A percentile compares a stretch with the other conserved stretches of the same genome.
Evolutionary conservation across 2,888 invertebrate species (phyloP).

Genomic region (Lasioglossum morio): DNA sequence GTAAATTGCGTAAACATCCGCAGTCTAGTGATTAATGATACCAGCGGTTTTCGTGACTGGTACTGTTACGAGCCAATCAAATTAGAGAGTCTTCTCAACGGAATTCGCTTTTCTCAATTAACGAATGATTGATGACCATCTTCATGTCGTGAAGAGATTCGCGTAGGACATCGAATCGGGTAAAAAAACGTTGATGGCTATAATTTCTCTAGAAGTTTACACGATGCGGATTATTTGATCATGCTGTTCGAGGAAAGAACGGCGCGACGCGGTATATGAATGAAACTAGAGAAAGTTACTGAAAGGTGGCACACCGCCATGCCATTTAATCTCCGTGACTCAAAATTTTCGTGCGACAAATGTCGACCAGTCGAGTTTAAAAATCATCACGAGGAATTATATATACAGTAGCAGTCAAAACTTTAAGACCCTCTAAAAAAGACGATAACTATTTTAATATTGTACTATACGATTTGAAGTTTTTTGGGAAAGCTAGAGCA

Average conservation of each 20-base stretch:
- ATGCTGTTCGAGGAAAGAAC: background rate
- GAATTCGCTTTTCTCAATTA: background rate
- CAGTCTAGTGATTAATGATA: background rate
- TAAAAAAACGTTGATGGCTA: background rate
- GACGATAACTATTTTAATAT: no score
- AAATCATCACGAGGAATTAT: conserved; percentile 16
- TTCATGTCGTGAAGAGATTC: background rate
- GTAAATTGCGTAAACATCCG: no score
- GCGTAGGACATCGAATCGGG: background rate
- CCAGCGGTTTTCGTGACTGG: background rate
- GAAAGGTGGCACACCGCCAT: background rate
- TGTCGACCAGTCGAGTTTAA: conserved; percentile 22
- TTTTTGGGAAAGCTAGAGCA: no score
- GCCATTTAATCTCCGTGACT: background rate
- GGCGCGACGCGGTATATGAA: background rate
- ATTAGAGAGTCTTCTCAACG: background rate
- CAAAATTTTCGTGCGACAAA: conserved; percentile 36
- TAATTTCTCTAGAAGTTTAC: conserved; percentile 38
- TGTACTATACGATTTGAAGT: no score
- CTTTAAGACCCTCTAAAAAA: no score
- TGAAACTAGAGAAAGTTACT: conserved; percentile 21
- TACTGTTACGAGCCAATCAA: background rate
- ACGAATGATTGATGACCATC: background rate
- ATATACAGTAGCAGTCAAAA: background rate
- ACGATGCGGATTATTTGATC: background rate